Conservation (phyloP, 2,888 invertebrate genomes). For the Drosophila phalerata region DNA sequence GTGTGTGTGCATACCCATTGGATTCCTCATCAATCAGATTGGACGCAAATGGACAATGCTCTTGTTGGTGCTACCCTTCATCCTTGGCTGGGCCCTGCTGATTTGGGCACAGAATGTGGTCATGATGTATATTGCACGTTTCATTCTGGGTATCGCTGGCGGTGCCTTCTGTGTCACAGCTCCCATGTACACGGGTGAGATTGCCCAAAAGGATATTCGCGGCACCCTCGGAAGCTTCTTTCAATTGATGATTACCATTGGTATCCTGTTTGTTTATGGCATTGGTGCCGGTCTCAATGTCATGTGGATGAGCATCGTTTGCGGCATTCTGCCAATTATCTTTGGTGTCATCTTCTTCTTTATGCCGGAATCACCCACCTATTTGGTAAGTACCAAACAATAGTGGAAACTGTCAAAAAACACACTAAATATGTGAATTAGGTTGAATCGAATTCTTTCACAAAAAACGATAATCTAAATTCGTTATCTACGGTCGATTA, state of each 20-base stretch:
- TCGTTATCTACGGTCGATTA: no score
- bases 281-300: conserved; percentile 86
- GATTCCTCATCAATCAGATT: conserved; percentile 89
- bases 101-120: conserved; percentile 89
- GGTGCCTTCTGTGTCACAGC: conserved; percentile 94
- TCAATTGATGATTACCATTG: conserved; percentile 93
- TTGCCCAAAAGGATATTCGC: conserved; percentile 92
- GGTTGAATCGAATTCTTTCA: no score
- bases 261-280: conserved; percentile 92
- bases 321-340: conserved; percentile 87
- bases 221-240: conserved; percentile 95
- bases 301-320: conserved; percentile 82
- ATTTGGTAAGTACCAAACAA: conserved; percentile 86
- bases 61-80: conserved; percentile 88
- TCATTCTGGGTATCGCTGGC: conserved; percentile 84
- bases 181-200: conserved; percentile 94
- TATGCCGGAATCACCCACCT: conserved; percentile 95
- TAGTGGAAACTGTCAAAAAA: neutral
- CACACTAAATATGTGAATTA: no score
- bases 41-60: conserved; percentile 90
- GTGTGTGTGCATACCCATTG: conserved; percentile 90
- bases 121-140: conserved; percentile 84
- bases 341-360: conserved; percentile 91
- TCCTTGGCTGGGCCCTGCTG: conserved; percentile 90
- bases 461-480: no score